These are phyloP conservation scores for Illadopsis cleaveri DNA, from an alignment of 2,113 vertebrate species.

Conservation along the genomic window DNA sequence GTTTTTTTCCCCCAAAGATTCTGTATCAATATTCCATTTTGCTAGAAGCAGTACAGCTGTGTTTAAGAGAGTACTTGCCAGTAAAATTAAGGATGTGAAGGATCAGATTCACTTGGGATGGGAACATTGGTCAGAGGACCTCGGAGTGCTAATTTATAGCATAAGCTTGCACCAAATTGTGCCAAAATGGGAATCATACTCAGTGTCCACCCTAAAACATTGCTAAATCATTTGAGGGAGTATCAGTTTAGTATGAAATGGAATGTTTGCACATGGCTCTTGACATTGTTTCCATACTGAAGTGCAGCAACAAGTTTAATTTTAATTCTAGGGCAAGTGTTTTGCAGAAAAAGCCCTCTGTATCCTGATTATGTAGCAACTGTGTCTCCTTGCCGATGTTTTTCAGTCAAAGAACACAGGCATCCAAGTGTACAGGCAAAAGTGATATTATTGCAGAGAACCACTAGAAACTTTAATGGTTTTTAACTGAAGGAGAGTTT, in stretches of 20 bases:
- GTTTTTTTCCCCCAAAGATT: not conserved
- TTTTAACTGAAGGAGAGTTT: not conserved
- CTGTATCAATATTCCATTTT: not conserved
- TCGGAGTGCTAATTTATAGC: not conserved
- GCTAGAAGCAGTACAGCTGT: not conserved
- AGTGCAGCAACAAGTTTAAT: not conserved
- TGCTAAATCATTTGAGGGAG: not conserved
- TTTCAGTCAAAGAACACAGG: not conserved
- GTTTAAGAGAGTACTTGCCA: not conserved
- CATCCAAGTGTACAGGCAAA: rapidly evolving
- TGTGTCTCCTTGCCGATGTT: not conserved
- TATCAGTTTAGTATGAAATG: not conserved
- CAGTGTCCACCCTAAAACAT: not conserved
- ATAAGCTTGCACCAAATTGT: not conserved
- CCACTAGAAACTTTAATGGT: not conserved
- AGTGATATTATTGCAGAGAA: not conserved
- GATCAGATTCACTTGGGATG: not conserved
- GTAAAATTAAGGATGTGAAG: not conserved
- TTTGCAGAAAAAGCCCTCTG: not conserved
- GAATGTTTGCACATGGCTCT: not conserved
- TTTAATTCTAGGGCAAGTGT: not conserved
- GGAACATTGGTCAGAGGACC: not conserved
- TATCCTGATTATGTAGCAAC: not conserved
- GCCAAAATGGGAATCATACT: not conserved
- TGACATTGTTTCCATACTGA: not conserved